Conservation (phyloP, 2,113 vertebrate species). For the Phycodurus eques region DNA sequence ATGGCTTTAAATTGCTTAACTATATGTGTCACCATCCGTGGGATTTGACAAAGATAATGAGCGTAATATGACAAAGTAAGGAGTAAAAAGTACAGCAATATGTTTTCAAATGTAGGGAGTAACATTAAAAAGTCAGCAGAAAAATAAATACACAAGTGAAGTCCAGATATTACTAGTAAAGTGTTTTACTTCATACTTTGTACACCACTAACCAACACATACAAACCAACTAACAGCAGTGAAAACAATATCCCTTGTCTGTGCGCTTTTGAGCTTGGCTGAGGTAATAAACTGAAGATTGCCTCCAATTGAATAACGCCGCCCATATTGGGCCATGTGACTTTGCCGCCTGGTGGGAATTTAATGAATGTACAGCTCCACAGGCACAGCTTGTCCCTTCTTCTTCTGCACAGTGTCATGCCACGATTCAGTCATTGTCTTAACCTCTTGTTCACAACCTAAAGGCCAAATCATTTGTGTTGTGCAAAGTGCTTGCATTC, state of each 20-base stretch:
- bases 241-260: background rate
- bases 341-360: background rate
- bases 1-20: too few relatives aligned
- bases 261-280: background rate
- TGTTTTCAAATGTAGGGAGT: background rate
- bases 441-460: slow-evolving; percentile 7
- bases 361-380: background rate
- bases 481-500: slow-evolving; percentile 1
- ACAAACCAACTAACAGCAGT: background rate
- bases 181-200: too few relatives aligned
- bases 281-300: background rate
- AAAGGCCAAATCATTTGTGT: slow-evolving; percentile 3
- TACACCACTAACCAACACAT: background rate
- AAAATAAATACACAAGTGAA: background rate
- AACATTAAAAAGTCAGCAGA: background rate
- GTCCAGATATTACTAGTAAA: too few relatives aligned
- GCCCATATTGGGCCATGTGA: background rate
- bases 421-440: slow-evolving; percentile 1
- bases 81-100: too few relatives aligned
- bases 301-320: background rate
- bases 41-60: too few relatives aligned
- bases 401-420: background rate
- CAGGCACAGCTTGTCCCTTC: background rate
- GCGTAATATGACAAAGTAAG: too few relatives aligned
- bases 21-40: too few relatives aligned